A percentile compares a stretch with the other conserved stretches of the same genome.
Evolutionary conservation across 37 sponge, comb jelly and placozoan species (phyloP).

Genomic region (Haliclona indistincta): DNA sequence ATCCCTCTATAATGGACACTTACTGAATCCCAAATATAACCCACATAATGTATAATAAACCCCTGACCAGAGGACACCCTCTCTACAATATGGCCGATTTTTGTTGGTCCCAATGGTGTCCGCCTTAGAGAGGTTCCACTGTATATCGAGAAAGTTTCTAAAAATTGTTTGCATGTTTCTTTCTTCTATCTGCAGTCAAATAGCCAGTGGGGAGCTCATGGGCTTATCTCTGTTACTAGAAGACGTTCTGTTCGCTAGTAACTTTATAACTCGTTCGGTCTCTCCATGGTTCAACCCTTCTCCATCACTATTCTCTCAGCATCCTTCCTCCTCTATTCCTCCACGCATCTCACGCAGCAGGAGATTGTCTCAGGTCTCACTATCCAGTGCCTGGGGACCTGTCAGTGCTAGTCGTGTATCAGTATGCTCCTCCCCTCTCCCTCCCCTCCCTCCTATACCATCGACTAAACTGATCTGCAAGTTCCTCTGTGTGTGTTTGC

Average conservation of each 20-base stretch:
- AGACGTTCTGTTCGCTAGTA: conserved; percentile 42
- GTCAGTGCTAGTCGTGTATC: too few species aligned
- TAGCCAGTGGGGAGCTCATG: conserved; percentile 57
- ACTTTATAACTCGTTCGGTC: not conserved
- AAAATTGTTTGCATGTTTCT: not conserved
- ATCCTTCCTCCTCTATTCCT: not conserved
- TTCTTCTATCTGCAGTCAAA: not conserved
- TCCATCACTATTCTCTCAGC: too few species aligned
- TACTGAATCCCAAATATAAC: too few species aligned
- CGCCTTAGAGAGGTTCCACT: too few species aligned
- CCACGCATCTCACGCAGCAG: not conserved
- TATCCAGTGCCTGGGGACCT: not conserved
- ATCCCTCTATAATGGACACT: too few species aligned
- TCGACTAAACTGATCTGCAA: conserved; percentile 8
- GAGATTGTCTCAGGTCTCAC: not conserved
- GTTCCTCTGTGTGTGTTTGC: conserved; percentile 32
- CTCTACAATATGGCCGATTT: too few species aligned
- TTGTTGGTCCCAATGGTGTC: too few species aligned
- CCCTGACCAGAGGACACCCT: too few species aligned
- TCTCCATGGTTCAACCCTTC: too few species aligned
- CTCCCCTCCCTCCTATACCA: conserved; percentile 10
- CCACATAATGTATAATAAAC: too few species aligned
- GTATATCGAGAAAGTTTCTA: too few species aligned
- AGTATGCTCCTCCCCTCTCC: not conserved
- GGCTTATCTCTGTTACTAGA: conserved; percentile 57